Evolutionary conservation across 2,797 vertebrate genomes (phyloP).

Genomic region (Notolepis coatsorum): DNA sequence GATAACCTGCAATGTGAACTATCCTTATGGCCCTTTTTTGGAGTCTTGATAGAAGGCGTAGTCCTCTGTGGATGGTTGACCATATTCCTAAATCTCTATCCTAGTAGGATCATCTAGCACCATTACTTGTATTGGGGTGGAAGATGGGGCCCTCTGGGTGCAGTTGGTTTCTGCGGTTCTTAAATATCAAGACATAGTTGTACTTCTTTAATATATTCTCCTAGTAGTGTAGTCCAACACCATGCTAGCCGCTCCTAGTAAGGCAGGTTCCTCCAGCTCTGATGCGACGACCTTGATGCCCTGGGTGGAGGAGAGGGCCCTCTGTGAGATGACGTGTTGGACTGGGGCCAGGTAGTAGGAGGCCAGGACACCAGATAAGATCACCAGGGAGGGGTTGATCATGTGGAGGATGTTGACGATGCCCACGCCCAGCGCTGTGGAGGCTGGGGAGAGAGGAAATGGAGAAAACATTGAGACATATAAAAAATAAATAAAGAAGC

Average conservation of each 20-base stretch:
- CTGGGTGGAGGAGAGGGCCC: conserved; percentile 86
- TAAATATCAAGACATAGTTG: too few species aligned
- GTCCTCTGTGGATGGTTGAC: too few species aligned
- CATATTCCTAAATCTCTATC: too few species aligned
- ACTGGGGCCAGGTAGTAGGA: conserved; percentile 86
- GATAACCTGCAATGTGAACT: too few species aligned
- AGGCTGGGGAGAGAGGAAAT: conserved; percentile 77
- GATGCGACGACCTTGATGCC: conserved; percentile 89
- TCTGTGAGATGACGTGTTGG: conserved; percentile 85
- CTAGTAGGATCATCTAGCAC: too few species aligned
- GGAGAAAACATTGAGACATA: background rate
- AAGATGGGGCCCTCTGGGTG: too few species aligned
- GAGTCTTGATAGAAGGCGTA: too few species aligned
- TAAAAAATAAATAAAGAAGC: background rate
- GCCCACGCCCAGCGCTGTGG: conserved; percentile 90
- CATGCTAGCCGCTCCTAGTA: conserved; percentile 97
- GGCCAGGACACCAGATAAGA: conserved; percentile 93
- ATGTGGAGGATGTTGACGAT: conserved; percentile 96
- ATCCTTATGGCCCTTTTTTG: too few species aligned
- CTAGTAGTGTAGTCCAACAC: conserved; percentile 95
- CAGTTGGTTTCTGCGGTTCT: too few species aligned
- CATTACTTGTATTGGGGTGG: too few species aligned
- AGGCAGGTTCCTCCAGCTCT: conserved; percentile 91
- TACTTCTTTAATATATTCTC: conserved; percentile 66
- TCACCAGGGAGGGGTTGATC: conserved; percentile 92